Conservation (phyloP, 2,113 vertebrate species). For the Hippolais icterina region DNA sequence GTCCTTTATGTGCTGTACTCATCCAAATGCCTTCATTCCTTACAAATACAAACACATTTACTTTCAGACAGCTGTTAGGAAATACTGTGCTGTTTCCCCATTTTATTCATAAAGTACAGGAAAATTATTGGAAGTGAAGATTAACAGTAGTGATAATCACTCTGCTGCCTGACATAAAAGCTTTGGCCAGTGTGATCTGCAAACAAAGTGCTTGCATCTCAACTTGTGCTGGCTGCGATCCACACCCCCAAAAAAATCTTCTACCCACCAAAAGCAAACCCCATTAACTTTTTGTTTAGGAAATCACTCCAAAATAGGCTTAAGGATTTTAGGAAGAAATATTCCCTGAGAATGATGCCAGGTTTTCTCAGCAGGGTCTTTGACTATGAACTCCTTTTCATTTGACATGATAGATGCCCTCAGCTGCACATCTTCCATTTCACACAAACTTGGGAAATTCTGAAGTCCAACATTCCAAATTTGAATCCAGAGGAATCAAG, state of each 20-base stretch:
- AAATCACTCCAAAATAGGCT: background rate
- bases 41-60: background rate
- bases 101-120: background rate
- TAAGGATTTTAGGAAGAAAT: background rate
- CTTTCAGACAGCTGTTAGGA: background rate
- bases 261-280: background rate
- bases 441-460: background rate
- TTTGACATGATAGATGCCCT: background rate
- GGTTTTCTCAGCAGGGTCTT: background rate
- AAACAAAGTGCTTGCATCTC: background rate
- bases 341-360: background rate
- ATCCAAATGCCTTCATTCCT: background rate
- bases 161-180: background rate
- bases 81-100: background rate
- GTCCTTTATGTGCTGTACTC: background rate
- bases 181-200: background rate
- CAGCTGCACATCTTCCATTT: background rate
- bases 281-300: background rate
- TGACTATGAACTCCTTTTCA: background rate
- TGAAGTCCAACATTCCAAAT: background rate
- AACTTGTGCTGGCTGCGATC: background rate
- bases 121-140: background rate
- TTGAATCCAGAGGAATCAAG: background rate
- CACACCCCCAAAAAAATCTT: background rate
- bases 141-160: background rate